Evolutionary conservation across 2,888 invertebrate species (phyloP), one percentile per base, ranked within the genome.

Genomic region (Drosophila bunnanda): DNA sequence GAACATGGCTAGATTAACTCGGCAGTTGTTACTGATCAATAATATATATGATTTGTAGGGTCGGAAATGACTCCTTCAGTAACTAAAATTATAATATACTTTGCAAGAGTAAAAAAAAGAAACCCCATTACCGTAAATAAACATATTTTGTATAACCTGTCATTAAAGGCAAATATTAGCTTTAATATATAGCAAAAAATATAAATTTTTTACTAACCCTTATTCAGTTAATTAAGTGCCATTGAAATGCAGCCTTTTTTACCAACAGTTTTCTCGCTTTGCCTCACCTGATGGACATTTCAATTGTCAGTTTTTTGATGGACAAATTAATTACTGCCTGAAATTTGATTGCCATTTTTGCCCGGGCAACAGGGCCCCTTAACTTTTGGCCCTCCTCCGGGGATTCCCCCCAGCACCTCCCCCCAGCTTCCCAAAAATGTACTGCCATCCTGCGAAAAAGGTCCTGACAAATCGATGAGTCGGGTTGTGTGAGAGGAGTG

Each of bases 391-490:
- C 38, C 36, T 22, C 17, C 46, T 12, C n/a, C 17, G 30, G 50
- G 20, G 32, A 10, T 15, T n/a, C n/a, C 25, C 30, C 34, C 8
- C 20, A 15, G 2, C 15, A 12, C 17, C 12, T n/a, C 3, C 2
- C n/a, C 17, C 32, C 25, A 15, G 30, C 30, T 32, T 32, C 3
- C 32, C 30, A 30, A n/a, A n/a, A n/a, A n/a, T n/a, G 25, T 48
- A 13, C 17, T 25, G n/a, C n/a, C 36, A 48, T 34, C 25, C 68
- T 32, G 44, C 39, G 4, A 34, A 67, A 46, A 48, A 54, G 70
- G 46, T 69, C 32, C 56, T 69, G 67, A 55, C 67, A 67, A 67
- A 67, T 67, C 67, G 67, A 67, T 69, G 67, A 67, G 55, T 67
- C 38, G 67, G 55, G 70, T 34, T 55, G 65, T 66, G 22, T 41